Evolutionary conservation across 1,140 invertebrate species (phyloP).

Genomic region (Theocolax elegans): DNA sequence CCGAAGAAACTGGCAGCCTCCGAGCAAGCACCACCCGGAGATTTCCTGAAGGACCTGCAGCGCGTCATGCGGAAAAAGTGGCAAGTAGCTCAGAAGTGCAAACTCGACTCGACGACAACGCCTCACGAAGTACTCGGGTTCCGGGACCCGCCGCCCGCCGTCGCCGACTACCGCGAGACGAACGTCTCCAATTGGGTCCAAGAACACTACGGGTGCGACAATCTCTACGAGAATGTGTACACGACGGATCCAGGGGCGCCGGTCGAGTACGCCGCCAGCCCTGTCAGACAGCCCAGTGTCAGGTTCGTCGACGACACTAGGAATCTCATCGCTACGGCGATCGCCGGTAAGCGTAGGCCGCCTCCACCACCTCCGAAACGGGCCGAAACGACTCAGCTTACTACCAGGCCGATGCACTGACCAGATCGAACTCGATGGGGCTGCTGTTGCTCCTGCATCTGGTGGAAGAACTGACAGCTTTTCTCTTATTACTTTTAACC

Average conservation of each 20-base stretch:
- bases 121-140: conserved; percentile 93
- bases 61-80: conserved; percentile 93
- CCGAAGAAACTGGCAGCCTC: conserved; percentile 80
- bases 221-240: conserved; percentile 73
- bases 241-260: conserved; percentile 61
- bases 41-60: conserved; percentile 88
- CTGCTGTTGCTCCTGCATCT: conserved; percentile 59
- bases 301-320: conserved; percentile 55
- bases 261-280: conserved; percentile 64
- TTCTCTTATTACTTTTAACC: no score
- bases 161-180: conserved; percentile 81
- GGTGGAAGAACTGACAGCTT: conserved; percentile 57
- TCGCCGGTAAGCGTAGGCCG: conserved; percentile 71
- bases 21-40: conserved; percentile 79
- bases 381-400: conserved; percentile 81
- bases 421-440: conserved; percentile 63
- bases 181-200: conserved; percentile 91
- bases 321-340: conserved; percentile 56
- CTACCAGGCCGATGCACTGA: conserved; percentile 66
- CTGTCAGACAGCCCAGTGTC: conserved; percentile 54
- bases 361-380: conserved; percentile 82
- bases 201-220: conserved; percentile 82
- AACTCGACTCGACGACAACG: conserved; percentile 83
- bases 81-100: conserved; percentile 93
- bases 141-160: conserved; percentile 76